These are phyloP conservation scores for mouse (Mus musculus) DNA, from an alignment of 2,113 vertebrate species.

Conservation along the genomic window DNA sequence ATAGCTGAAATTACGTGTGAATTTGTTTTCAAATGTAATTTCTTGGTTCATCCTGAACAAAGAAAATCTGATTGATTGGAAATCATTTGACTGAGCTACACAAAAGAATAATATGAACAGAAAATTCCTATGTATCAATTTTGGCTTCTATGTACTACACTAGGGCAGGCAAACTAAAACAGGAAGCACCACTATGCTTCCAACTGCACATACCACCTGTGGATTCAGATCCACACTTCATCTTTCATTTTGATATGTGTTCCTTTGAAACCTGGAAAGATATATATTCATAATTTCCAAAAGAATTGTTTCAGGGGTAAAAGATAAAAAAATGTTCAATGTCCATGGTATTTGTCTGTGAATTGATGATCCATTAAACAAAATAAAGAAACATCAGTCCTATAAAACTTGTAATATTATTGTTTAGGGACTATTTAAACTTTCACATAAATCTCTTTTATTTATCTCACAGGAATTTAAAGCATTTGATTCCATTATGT, in stretches of 20 bases:
- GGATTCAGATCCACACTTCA: constrained; percentile 78
- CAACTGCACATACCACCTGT: constrained; percentile 71
- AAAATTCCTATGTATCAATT: constrained; percentile 73
- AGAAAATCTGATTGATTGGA: constrained; percentile 60
- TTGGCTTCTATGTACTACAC: constrained; percentile 56
- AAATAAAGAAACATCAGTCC: constrained; percentile 79
- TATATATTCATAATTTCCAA: constrained; percentile 83
- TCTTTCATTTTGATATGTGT: constrained; percentile 81
- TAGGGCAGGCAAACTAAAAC: constrained; percentile 60
- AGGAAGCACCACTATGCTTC: constrained; percentile 43
- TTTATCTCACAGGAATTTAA: constrained; percentile 79
- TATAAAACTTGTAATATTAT: constrained; percentile 81
- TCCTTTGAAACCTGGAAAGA: constrained; percentile 80
- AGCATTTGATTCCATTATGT: constrained; percentile 69
- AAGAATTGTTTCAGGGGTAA: constrained; percentile 83
- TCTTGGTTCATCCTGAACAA: constrained; percentile 59
- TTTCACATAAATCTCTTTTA: constrained; percentile 88
- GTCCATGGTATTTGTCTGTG: constrained; percentile 78
- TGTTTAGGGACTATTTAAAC: constrained; percentile 86
- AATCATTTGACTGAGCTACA: constrained; percentile 60
- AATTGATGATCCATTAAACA: constrained; percentile 82
- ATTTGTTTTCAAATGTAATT: constrained; percentile 31
- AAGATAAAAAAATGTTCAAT: constrained; percentile 83
- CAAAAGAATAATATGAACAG: constrained; percentile 51
- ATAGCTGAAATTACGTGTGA: constrained; percentile 57